Conservation (phyloP, 2,113 vertebrate genomes). For the Amphiprion percula region DNA sequence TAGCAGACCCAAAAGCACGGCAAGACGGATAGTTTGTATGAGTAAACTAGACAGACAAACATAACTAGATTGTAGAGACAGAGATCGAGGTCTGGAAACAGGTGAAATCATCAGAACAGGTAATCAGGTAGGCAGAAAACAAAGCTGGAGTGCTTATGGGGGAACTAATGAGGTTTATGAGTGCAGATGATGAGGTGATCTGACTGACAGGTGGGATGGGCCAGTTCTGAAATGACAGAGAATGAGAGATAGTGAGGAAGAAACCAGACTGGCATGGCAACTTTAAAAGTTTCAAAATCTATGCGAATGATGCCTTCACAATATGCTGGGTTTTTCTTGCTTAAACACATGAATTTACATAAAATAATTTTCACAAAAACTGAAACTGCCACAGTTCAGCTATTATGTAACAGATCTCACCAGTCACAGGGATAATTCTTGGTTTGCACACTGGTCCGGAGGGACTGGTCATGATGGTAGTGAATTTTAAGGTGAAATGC, state of each 20-base stretch:
- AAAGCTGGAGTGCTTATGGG: background rate
- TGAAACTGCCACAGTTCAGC: no score
- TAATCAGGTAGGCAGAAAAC: no score
- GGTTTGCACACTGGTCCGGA: background rate
- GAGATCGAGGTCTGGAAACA: no score
- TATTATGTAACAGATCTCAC: conserved; percentile 2
- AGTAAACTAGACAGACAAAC: no score
- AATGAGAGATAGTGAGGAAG: background rate
- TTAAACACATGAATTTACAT: background rate
- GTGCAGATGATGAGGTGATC: conserved; percentile 13
- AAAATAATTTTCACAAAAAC: background rate
- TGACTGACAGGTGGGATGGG: conserved; percentile 1
- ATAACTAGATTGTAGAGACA: no score
- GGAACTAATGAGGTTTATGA: background rate
- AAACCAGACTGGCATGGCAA: background rate
- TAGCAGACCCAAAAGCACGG: no score
- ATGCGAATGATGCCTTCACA: background rate
- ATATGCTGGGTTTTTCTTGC: background rate
- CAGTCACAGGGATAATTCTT: background rate
- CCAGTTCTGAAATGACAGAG: conserved; percentile 5
- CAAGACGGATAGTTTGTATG: no score
- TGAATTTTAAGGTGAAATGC: conserved; percentile 3
- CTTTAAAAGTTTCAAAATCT: no score
- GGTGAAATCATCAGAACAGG: no score
- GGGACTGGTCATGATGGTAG: background rate